phyloP scores from a whole-genome alignment of 2,797 vertebrate genomes.

The Fistularia commersonii region DNA sequence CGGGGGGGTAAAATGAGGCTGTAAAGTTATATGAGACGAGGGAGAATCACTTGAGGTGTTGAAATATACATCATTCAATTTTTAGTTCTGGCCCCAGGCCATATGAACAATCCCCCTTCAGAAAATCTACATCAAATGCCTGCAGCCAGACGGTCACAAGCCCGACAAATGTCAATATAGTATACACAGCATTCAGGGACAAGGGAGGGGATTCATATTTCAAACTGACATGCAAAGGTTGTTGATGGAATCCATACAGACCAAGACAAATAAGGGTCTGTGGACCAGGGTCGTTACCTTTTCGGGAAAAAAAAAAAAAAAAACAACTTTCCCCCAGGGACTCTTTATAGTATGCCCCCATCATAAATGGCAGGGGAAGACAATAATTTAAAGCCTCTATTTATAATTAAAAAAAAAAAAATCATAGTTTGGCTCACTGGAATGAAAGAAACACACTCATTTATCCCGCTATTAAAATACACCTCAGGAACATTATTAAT shows the following conservation, averaged over 20 bases:
- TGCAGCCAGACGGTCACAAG: slow-evolving; percentile 40
- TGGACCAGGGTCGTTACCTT: slow-evolving; percentile 41
- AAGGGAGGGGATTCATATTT: slow-evolving; percentile 65
- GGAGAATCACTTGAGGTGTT: slow-evolving; percentile 37
- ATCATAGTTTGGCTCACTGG: neutral
- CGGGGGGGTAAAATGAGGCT: slow-evolving; percentile 39
- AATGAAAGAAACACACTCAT: neutral
- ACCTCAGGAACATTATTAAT: slow-evolving; percentile 3
- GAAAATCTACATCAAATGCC: slow-evolving; percentile 59
- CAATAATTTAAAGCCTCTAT: neutral
- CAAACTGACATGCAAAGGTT: slow-evolving; percentile 51
- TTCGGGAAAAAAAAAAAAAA: slow-evolving; percentile 14
- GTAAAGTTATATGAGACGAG: slow-evolving; percentile 58
- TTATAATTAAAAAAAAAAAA: neutral
- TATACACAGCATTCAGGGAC: slow-evolving; percentile 58
- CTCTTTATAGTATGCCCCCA: too few relatives aligned
- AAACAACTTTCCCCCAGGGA: slow-evolving; percentile 15
- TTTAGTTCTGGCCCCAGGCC: slow-evolving; percentile 32
- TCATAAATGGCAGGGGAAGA: too few relatives aligned
- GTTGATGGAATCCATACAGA: slow-evolving; percentile 61
- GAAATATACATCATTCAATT: slow-evolving; percentile 59
- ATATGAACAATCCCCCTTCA: slow-evolving; percentile 36
- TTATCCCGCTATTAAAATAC: slow-evolving; percentile 4
- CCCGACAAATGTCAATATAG: slow-evolving; percentile 48
- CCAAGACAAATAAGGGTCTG: slow-evolving; percentile 61